Base-by-base conservation (phyloP, 2,888 invertebrate species). In the Kuschelorhynchus macadamiae region DNA sequence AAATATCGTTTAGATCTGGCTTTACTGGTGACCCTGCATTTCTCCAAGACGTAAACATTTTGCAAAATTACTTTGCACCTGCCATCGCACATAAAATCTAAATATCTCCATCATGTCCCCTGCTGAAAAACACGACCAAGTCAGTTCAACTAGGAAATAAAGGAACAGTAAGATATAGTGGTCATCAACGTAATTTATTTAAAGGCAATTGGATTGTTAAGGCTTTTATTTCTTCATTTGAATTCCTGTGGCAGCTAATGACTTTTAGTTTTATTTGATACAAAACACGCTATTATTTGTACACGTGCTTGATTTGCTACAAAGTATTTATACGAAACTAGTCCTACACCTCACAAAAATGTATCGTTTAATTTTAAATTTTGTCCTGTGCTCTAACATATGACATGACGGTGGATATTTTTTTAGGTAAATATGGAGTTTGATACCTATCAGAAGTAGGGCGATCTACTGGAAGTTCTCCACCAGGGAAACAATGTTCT, bases 151-250 rank as follows among this genome's bases (percentile, higher is more conserved):
- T 36, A 52, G 50, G 50, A 52, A 52, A 52, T 52, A 16, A 36
- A 52, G 33, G 9, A 36, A 52, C 17, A 3, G 8, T 12, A 49
- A 59, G 59, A 59, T 47, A 59, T 39, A 47, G 59, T 39, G 59
- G 59, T 47, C 59, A 36, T 59, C 36, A 47, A 59, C 11, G 49
- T 59, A 59, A 59, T 59, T 59, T 59, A 59, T 57, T 57, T 57
- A 32, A 57, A 46, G 46, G n/a, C 57, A 46, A 57, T 46, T 57
- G 46, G 57, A 57, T 46, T 46, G 57, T 57, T 57, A 57, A 49
- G 49, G 49, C 49, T 39, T 60, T 60, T 49, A 60, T 60, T 49
- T 60, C 59, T 60, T 60, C 47, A 60, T 60, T 60, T 60, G 49
- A 60, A 60, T 60, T 47, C 59, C 59, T 20, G 8, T 20, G 46